A percentile compares a stretch with the other conserved stretches of the same genome.
These are phyloP conservation scores for Nothocercus nigrocapillus DNA, from an alignment of 2,113 vertebrate genomes.

Conservation along the genomic window DNA sequence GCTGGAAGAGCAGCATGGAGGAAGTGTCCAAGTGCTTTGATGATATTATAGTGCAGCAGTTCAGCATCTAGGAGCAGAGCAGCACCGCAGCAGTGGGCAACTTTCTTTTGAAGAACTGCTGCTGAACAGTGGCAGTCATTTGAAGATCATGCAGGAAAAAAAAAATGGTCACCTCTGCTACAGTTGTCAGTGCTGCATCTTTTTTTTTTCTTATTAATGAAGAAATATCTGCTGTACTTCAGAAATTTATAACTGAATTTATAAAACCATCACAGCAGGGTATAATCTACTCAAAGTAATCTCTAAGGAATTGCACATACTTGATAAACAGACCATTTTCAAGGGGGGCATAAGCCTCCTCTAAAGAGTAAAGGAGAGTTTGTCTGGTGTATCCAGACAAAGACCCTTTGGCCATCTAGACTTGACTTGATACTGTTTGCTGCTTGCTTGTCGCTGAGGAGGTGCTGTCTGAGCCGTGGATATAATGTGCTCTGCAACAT, in stretches of 20 bases:
- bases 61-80: not conserved
- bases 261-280: not conserved
- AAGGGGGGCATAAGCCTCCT: not conserved
- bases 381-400: not conserved
- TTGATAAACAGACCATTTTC: not conserved
- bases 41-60: not conserved
- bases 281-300: constrained; percentile 5
- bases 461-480: constrained; percentile 45
- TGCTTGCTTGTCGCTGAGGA: not conserved
- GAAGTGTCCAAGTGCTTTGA: not conserved
- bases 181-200: not conserved
- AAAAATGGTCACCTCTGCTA: not conserved
- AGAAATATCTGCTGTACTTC: not conserved
- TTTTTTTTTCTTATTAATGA: not conserved
- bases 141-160: not conserved
- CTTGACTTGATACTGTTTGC: not conserved
- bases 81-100: not conserved
- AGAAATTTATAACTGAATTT: not conserved
- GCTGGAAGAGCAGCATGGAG: not conserved
- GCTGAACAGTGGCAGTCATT: not conserved
- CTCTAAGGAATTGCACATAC: not conserved
- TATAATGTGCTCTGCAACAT: not conserved
- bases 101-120: not conserved
- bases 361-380: constrained; percentile 25
- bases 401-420: not conserved